Evolutionary conservation across 2,888 invertebrate species (phyloP), one percentile per base, ranked within the genome.

Genomic region (Adineta ricciae): DNA sequence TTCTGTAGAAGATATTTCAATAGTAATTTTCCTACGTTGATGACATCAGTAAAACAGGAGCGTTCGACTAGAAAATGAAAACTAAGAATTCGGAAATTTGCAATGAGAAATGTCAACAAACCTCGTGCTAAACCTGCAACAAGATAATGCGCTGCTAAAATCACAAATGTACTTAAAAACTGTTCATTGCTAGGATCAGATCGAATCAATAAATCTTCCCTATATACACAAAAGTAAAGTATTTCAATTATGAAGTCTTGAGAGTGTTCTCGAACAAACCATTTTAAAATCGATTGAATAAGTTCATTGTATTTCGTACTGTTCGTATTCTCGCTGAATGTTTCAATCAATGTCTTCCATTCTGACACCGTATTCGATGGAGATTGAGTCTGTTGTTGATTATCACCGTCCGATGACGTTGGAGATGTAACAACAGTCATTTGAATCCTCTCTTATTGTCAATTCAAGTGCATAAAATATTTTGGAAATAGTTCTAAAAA

Each of bases 291-390:
- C 21, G 78, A 78, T 41, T 78, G 41, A 41, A 41, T n/a, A n/a
- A 78, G 78, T 78, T 78, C 78, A 38, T 78, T 78, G 8, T 78
- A 78, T 78, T 78, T 78, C 14, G 78, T 41, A 78, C 78, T 41
- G 78, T 78, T 38, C 78, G 38, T 78, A 41, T 78, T 64, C 27
- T 64, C 64, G 78, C 1, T 41, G 9, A 78, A 78, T 78, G 78
- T 41, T n/a, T 78, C 41, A 41, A 78, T 41, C 11, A 78, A n/a
- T 78, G 41, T 78, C 41, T 78, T 38, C 78, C 78, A 78, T 78
- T 78, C 78, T 24, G 41, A 78, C n/a, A 21, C 7, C 3, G 78
- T 9, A 41, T 78, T 41, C 64, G 64, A 36, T 19, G 64, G 64
- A 0, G 64, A 64, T 64, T 32, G 64, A 32, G 64, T 4, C 19